A percentile compares a stretch with the other conserved stretches of the same genome.
phyloP scores from a whole-genome alignment of 2,797 vertebrate genomes.

The Psittacula echo region DNA sequence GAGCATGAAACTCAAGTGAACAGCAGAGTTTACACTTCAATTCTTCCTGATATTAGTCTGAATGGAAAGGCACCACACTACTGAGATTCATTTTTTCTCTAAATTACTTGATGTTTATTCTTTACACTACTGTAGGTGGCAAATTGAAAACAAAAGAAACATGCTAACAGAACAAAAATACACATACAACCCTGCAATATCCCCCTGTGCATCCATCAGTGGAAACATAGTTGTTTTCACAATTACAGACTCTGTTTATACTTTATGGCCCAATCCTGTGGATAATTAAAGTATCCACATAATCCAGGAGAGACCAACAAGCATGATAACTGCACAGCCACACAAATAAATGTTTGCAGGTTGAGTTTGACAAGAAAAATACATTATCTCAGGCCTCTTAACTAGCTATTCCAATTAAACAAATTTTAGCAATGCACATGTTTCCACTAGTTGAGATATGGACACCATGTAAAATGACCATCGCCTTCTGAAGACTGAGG shows the following conservation, averaged over 20 bases:
- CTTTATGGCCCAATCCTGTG: neutral
- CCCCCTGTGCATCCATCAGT: neutral
- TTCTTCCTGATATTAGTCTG: neutral
- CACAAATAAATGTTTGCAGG: neutral
- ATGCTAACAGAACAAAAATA: neutral
- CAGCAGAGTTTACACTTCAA: neutral
- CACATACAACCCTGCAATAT: neutral
- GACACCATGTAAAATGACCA: neutral
- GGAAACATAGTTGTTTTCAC: neutral
- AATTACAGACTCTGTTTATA: neutral
- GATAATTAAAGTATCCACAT: neutral
- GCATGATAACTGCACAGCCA: neutral
- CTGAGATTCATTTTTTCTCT: neutral
- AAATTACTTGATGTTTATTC: neutral
- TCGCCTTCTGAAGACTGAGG: neutral
- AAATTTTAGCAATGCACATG: neutral
- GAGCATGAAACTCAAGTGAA: neutral
- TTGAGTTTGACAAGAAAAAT: neutral
- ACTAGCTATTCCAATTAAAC: neutral
- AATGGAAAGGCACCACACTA: neutral
- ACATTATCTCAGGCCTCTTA: neutral
- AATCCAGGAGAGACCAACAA: neutral
- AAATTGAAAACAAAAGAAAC: neutral
- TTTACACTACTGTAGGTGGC: neutral
- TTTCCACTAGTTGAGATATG: neutral